phyloP scores from a whole-genome alignment of 92 coral and sea anemone species.

The Chrysogorgia sp. region DNA sequence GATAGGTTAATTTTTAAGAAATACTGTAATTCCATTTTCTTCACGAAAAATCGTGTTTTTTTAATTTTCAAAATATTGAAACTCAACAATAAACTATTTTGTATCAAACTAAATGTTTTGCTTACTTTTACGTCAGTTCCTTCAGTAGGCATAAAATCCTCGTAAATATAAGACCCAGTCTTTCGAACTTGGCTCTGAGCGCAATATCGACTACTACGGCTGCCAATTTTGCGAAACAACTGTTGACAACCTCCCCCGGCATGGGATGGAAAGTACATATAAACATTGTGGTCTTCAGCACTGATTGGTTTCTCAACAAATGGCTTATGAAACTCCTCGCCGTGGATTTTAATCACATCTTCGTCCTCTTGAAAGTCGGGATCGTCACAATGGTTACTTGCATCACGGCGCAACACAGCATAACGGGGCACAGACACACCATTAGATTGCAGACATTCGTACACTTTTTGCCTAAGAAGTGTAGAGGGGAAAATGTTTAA shows the following conservation, averaged over 20 bases:
- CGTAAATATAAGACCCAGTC: slow-evolving; percentile 90
- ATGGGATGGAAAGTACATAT: slow-evolving; percentile 83
- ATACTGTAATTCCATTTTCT: too few species aligned
- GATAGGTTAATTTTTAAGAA: too few species aligned
- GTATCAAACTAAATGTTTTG: background rate
- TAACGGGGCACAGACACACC: slow-evolving; percentile 89
- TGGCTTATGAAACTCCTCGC: slow-evolving; percentile 87
- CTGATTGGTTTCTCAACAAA: slow-evolving; percentile 95
- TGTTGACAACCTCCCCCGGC: slow-evolving; percentile 99
- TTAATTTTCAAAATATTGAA: too few species aligned
- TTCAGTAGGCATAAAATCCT: slow-evolving; percentile 95
- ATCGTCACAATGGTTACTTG: slow-evolving; percentile 72
- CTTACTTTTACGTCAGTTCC: slow-evolving; percentile 97
- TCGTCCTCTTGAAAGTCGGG: slow-evolving; percentile 82
- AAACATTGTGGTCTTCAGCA: slow-evolving; percentile 95
- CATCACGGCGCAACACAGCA: slow-evolving; percentile 85
- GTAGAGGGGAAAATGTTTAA: too few species aligned
- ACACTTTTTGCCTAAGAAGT: slow-evolving; percentile 84
- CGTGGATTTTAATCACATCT: slow-evolving; percentile 85
- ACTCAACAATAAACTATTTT: too few species aligned
- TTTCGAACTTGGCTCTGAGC: slow-evolving; percentile 91
- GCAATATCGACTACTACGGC: slow-evolving; percentile 93
- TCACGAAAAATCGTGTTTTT: too few species aligned
- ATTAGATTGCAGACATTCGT: slow-evolving; percentile 66
- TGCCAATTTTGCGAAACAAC: slow-evolving; percentile 91